Conservation (phyloP, 1,140 invertebrate species). For the Araneus ventricosus region DNA sequence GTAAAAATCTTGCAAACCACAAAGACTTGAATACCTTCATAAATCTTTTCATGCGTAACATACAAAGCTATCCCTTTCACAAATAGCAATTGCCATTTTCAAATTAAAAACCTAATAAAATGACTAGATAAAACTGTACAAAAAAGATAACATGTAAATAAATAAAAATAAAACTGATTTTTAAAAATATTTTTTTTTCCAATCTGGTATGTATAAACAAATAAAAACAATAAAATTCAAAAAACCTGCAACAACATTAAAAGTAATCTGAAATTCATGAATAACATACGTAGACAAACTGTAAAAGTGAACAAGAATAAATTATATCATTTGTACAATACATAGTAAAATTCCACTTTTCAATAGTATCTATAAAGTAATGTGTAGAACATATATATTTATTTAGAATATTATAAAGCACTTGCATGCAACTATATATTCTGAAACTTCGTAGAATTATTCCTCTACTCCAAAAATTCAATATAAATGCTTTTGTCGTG, state of each 20-base stretch:
- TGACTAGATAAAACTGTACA: not conserved
- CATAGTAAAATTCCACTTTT: slow-evolving; percentile 19
- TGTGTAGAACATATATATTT: slow-evolving; percentile 66
- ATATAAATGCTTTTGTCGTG: slow-evolving; percentile 69
- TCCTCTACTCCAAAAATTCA: slow-evolving; percentile 65
- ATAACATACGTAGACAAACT: slow-evolving; percentile 25
- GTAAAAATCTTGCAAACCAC: not conserved
- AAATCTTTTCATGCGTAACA: not conserved
- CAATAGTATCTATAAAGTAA: slow-evolving; percentile 55
- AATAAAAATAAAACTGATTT: slow-evolving; percentile 4
- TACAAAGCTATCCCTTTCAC: not conserved
- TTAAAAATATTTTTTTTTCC: not conserved
- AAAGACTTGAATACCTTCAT: not conserved
- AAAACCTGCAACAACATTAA: slow-evolving; percentile 2
- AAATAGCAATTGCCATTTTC: not conserved
- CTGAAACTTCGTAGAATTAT: slow-evolving; percentile 57
- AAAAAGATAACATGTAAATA: not conserved
- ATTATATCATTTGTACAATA: slow-evolving; percentile 36
- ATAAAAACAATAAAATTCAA: slow-evolving; percentile 41
- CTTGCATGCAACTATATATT: slow-evolving; percentile 70
- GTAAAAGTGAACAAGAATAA: slow-evolving; percentile 37
- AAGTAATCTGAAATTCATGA: not conserved
- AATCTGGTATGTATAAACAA: not conserved
- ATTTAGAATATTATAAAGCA: slow-evolving; percentile 68
- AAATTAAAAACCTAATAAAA: not conserved